These are phyloP conservation scores for Drosophila glabriapex DNA, from an alignment of 2,888 invertebrate species.

Conservation along the genomic window DNA sequence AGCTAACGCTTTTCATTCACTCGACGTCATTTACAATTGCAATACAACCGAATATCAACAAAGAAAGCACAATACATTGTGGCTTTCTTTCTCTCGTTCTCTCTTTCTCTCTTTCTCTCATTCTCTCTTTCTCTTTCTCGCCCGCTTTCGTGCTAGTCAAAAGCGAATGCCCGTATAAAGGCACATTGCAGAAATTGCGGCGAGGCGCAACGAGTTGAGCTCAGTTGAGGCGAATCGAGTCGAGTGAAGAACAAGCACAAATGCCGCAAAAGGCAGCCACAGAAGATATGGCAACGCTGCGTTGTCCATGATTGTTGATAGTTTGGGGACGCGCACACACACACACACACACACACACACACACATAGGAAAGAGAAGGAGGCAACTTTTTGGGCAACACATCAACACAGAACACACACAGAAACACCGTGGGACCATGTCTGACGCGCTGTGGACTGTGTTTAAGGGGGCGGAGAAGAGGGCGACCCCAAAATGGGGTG, in stretches of 20 bases:
- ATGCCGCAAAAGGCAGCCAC: conserved; percentile 36
- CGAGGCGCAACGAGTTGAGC: conserved; percentile 11
- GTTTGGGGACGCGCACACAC: conserved; percentile 28
- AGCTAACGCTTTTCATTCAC: background rate
- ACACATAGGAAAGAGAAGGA: background rate
- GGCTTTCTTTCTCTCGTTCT: background rate
- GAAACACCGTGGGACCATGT: background rate
- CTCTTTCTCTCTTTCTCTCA: background rate
- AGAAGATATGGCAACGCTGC: conserved; percentile 73
- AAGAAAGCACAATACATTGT: conserved; percentile 4
- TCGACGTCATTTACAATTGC: background rate
- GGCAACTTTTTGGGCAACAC: conserved; percentile 51
- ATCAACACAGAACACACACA: background rate
- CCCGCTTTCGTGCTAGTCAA: background rate
- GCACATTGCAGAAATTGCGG: conserved; percentile 18
- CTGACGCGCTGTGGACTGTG: conserved; percentile 3
- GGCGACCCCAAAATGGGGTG: background rate
- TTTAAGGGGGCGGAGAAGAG: background rate
- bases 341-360: conserved; percentile 5
- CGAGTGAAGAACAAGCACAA: conserved; percentile 31
- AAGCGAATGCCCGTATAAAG: conserved; percentile 32
- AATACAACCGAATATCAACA: background rate
- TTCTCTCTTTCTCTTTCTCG: background rate
- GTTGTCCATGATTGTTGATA: conserved; percentile 69
- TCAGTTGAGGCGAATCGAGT: conserved; percentile 18